Conservation (phyloP, 2,888 invertebrate species). For the Protodeltote pygarga region DNA sequence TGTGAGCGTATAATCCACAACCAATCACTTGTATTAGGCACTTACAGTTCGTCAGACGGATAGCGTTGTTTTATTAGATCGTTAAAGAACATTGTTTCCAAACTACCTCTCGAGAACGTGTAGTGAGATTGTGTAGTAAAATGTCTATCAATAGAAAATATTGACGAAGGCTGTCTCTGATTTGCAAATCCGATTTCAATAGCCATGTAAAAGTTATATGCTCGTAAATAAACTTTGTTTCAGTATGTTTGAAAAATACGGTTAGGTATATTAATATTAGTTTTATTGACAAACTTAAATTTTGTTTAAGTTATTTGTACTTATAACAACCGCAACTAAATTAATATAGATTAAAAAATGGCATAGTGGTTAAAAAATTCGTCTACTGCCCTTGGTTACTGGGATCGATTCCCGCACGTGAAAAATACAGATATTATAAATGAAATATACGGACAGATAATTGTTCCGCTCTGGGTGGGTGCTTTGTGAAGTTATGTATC, state of each 20-base stretch:
- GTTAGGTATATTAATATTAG: not conserved
- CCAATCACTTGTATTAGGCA: conserved; percentile 35
- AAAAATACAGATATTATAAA: too few relatives aligned
- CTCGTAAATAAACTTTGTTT: not conserved
- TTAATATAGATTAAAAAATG: too few relatives aligned
- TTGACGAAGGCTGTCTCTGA: conserved; percentile 6
- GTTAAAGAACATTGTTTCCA: conserved; percentile 27
- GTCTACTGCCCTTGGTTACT: too few relatives aligned
- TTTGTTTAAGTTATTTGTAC: too few relatives aligned
- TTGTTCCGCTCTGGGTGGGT: too few relatives aligned
- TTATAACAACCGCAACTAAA: too few relatives aligned
- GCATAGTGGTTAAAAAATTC: too few relatives aligned
- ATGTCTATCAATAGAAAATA: conserved; percentile 11
- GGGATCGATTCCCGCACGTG: too few relatives aligned
- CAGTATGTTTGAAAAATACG: too few relatives aligned
- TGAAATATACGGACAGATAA: too few relatives aligned
- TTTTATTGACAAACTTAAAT: too few relatives aligned
- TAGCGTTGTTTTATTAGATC: conserved; percentile 24
- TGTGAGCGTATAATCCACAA: conserved; percentile 20
- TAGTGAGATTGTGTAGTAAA: conserved; percentile 9
- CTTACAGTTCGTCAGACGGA: conserved; percentile 4
- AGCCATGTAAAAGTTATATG: not conserved
- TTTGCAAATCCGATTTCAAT: not conserved
- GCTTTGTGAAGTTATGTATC: too few relatives aligned
- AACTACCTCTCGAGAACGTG: conserved; percentile 9